These are phyloP conservation scores for Listronotus bonariensis DNA, from an alignment of 1,140 invertebrate species.

Conservation along the genomic window DNA sequence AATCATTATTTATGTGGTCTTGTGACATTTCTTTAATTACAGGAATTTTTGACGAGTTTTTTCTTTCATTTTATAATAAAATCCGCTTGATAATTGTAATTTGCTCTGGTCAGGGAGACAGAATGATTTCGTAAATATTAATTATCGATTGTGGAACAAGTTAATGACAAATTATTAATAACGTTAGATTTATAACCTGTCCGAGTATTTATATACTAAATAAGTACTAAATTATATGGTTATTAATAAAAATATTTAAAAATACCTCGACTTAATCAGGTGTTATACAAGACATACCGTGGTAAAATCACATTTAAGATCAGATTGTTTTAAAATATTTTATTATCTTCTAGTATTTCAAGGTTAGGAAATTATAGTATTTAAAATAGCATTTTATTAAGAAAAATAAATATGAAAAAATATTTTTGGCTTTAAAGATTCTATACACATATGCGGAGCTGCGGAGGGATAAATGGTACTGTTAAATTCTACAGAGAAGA, in stretches of 20 bases:
- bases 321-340: not conserved
- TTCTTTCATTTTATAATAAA: constrained; percentile 20
- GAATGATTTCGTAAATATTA: constrained; percentile 19
- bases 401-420: too few relatives aligned
- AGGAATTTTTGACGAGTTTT: constrained; percentile 35
- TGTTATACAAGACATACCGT: constrained; percentile 13
- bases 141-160: constrained; percentile 18
- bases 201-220: constrained; percentile 14
- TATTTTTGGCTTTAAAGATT: too few relatives aligned
- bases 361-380: not conserved
- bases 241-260: constrained; percentile 2
- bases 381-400: too few relatives aligned
- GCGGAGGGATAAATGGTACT: too few relatives aligned
- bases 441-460: too few relatives aligned
- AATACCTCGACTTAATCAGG: constrained; percentile 5
- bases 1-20: constrained; percentile 36
- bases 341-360: not conserved
- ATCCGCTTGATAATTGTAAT: constrained; percentile 11
- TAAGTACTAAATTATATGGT: constrained; percentile 17
- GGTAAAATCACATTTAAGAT: constrained; percentile 8
- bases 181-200: constrained; percentile 15
- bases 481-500: too few relatives aligned
- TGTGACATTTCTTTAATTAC: constrained; percentile 39
- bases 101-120: constrained; percentile 16
- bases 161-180: constrained; percentile 28